Evolutionary conservation across 1,140 invertebrate species (phyloP), one percentile per base, ranked within the genome.

Genomic region (Anthonomus grandis): DNA sequence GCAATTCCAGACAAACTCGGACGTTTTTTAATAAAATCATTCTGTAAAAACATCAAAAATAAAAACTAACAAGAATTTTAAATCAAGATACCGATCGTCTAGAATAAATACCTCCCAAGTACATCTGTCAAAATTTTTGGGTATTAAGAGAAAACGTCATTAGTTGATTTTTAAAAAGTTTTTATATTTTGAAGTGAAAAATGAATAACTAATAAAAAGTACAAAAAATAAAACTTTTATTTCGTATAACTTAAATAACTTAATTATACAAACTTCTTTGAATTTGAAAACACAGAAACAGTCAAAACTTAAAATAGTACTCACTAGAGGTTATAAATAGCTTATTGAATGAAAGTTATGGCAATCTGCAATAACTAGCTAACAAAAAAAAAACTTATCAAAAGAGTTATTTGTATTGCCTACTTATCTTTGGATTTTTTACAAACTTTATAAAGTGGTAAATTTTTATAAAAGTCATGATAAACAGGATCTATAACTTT

Each of bases 401-500:
- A n/a, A n/a, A n/a, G n/a, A n/a, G n/a, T n/a, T n/a, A n/a, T n/a
- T n/a, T n/a, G n/a, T n/a, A n/a, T n/a, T n/a, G n/a, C n/a, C n/a
- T n/a, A n/a, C n/a, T n/a, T n/a, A n/a, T n/a, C n/a, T n/a, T n/a
- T n/a, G n/a, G n/a, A n/a, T n/a, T n/a, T n/a, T n/a, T n/a, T n/a
- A n/a, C n/a, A n/a, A n/a, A n/a, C n/a, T n/a, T n/a, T n/a, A n/a
- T n/a, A n/a, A n/a, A n/a, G 27, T 31, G 27, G 27, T 31, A 31
- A 31, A 8, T 31, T 31, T 31, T 31, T 31, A 31, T 8, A 6
- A 31, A 31, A 31, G n/a, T 39, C 37, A 13, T 39, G 37, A 39
- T 39, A 39, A 39, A n/a, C 37, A 39, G 5, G 6, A 39, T 39
- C 37, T 15, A 39, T 39, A 39, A 39, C 37, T 13, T 39, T 5